These are phyloP conservation scores for Xenopus laevis DNA, from an alignment of 2,113 vertebrate species.

Conservation along the genomic window DNA sequence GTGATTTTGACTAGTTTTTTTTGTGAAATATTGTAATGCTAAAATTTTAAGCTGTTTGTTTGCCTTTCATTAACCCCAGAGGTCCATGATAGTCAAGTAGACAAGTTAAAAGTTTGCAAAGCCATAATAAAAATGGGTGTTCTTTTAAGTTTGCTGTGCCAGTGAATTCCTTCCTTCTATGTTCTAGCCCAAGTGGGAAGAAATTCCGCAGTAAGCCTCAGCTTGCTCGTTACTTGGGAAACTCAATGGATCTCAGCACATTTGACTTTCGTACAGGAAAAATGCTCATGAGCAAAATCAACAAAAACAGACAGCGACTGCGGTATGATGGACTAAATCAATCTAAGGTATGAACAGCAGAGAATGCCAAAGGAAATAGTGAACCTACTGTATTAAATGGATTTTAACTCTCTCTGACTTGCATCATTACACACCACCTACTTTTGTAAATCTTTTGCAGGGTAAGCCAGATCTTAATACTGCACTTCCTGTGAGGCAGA, in stretches of 20 bases:
- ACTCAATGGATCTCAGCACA: slow-evolving; percentile 94
- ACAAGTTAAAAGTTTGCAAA: too few relatives aligned
- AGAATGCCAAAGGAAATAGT: too few relatives aligned
- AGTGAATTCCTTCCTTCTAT: not conserved
- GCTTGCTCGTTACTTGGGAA: slow-evolving; percentile 92
- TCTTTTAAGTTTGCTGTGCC: too few relatives aligned
- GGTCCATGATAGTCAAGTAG: too few relatives aligned
- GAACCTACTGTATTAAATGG: too few relatives aligned
- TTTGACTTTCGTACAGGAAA: slow-evolving; percentile 96
- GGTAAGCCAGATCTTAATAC: slow-evolving; percentile 97
- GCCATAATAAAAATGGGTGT: too few relatives aligned
- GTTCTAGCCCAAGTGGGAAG: slow-evolving; percentile 89
- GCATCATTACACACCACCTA: too few relatives aligned
- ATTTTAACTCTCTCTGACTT: too few relatives aligned
- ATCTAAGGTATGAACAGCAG: slow-evolving; percentile 73
- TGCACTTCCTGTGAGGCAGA: slow-evolving; percentile 91
- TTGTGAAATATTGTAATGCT: too few relatives aligned
- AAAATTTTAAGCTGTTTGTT: too few relatives aligned
- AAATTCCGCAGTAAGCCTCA: slow-evolving; percentile 98
- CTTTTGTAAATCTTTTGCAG: slow-evolving; percentile 52
- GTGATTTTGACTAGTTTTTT: too few relatives aligned
- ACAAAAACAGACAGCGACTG: slow-evolving; percentile 90
- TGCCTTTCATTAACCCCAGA: too few relatives aligned
- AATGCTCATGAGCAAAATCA: slow-evolving; percentile 94
- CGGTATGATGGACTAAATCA: slow-evolving; percentile 92